Conservation (phyloP, 2,113 vertebrate species). For the Mola mola region DNA sequence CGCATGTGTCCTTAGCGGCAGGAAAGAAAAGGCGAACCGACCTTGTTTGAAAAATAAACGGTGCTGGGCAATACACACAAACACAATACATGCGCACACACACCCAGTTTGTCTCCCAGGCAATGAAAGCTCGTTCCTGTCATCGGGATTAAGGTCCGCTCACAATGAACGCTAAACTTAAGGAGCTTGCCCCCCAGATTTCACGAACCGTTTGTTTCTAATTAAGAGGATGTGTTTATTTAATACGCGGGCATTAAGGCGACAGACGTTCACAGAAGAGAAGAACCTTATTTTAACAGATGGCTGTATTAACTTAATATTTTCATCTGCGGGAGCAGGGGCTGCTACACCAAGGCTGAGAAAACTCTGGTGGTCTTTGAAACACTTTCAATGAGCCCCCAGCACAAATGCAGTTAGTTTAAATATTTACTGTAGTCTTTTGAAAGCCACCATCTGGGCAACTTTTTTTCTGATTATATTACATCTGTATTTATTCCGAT, state of each 20-base stretch:
- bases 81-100: conserved; percentile 51
- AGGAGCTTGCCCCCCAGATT: conserved; percentile 34
- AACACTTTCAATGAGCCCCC: not conserved
- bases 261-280: conserved; percentile 51
- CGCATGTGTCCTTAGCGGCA: conserved; percentile 56
- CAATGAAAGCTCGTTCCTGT: conserved; percentile 51
- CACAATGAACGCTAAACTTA: conserved; percentile 46
- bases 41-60: conserved; percentile 75
- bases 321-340: conserved; percentile 40
- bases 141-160: conserved; percentile 46
- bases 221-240: conserved; percentile 72
- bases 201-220: conserved; percentile 64
- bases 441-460: not conserved
- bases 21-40: conserved; percentile 67
- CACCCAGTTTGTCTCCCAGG: conserved; percentile 33
- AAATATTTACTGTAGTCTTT: conserved; percentile 9
- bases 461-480: not conserved
- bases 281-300: conserved; percentile 74
- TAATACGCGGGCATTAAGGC: conserved; percentile 44
- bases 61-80: conserved; percentile 64
- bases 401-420: not conserved
- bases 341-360: conserved; percentile 8
- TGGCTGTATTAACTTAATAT: conserved; percentile 59
- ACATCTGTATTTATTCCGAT: not conserved
- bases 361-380: conserved; percentile 12